Conservation (phyloP, 2,888 invertebrate species). For the Germaria angustata region DNA sequence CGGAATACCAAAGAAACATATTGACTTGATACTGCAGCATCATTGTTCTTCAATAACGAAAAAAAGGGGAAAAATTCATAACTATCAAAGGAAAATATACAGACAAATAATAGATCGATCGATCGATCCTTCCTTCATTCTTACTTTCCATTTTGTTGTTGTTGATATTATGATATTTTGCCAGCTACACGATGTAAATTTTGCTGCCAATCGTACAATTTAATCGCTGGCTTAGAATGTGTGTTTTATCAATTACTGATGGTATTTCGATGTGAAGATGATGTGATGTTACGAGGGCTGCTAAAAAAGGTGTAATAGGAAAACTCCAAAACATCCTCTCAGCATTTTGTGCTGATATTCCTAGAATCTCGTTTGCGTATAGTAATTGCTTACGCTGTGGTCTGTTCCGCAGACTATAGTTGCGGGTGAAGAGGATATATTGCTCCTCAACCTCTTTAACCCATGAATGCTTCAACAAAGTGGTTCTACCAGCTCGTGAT, state of each 20-base stretch:
- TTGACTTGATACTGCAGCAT: slow-evolving; percentile 30
- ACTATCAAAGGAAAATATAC: background rate
- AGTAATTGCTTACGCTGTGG: too few species aligned
- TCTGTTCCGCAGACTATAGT: too few species aligned
- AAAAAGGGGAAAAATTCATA: background rate
- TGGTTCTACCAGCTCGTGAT: too few species aligned
- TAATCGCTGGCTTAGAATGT: slow-evolving; percentile 45
- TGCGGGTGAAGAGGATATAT: too few species aligned
- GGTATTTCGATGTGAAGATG: slow-evolving; percentile 8
- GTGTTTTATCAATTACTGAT: slow-evolving; percentile 51
- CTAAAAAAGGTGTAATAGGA: too few species aligned
- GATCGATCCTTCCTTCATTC: slow-evolving; percentile 15
- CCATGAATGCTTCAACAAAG: too few species aligned
- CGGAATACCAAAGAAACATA: background rate
- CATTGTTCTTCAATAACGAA: slow-evolving; percentile 23
- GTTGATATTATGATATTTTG: slow-evolving; percentile 28
- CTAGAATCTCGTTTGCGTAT: too few species aligned
- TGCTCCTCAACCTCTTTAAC: too few species aligned
- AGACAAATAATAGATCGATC: slow-evolving; percentile 52
- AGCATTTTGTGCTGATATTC: too few species aligned
- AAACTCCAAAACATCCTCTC: too few species aligned
- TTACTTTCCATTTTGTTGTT: background rate
- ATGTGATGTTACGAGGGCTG: slow-evolving; percentile 4
- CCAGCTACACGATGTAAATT: slow-evolving; percentile 27
- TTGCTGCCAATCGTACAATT: slow-evolving; percentile 45